Evolutionary conservation across 2,888 invertebrate species (phyloP), one percentile per base, ranked within the genome.

Genomic region (Aleiodes alternator): DNA sequence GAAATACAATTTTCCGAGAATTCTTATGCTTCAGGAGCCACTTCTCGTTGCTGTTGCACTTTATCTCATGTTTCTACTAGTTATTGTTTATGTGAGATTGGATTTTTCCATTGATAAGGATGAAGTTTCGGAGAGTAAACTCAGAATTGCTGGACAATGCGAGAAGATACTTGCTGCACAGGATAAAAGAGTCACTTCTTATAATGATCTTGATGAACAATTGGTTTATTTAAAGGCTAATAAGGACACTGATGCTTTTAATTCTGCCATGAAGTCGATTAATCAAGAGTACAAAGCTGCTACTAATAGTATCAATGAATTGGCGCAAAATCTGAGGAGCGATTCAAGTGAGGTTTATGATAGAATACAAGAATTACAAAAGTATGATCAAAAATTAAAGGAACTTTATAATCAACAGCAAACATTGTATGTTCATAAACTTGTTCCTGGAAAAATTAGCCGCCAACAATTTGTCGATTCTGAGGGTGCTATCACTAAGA

Each of bases 71-170:
- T 99, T 99, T 91, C 87, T 98, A 72, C 91, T 95, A 84, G 97
- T 98, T 74, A 98, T 99, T 88, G 91, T 98, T 84, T 98, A 97
- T 91, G 96, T 98, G 78, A 93, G 99, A 83, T 92, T 99, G 88
- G 99, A 99, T 91, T 98, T 99, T 91, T 96, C 98, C 75, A 97
- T 99, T 84, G 92, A 93, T 83, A 94, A 94, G 89, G 92, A 93
- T 87, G 93, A 93, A 84, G 90, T 88, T 3, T 91, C 91, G 43
- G 93, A 91, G 78, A 89, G 89, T 69, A 89, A 87, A 69, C 79
- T 90, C 38, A 84, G 90, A 14, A 88, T 91, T 70, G 90, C 90
- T 59, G 90, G 91, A 1, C 88, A 90, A 14, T 89, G 91, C 75
- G 93, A 93, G 83, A 91, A 92, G 78, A 90, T 93, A 3, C 89